A percentile compares a stretch with the other conserved stretches of the same genome.
phyloP scores from a whole-genome alignment of 2,797 vertebrate genomes.

The Typhlichthys subterraneus region DNA sequence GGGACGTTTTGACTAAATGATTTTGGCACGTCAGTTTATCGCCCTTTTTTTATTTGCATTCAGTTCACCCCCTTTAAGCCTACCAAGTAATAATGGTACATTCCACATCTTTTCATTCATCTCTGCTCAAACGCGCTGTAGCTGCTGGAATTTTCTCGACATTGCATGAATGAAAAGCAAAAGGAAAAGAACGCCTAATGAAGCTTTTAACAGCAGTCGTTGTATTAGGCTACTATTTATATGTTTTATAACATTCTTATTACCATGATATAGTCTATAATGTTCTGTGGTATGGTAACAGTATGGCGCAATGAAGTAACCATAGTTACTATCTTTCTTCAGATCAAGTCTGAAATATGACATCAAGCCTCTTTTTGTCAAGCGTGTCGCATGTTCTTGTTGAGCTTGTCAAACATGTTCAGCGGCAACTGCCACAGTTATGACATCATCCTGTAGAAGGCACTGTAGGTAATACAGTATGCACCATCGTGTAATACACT shows the following conservation, averaged over 20 bases:
- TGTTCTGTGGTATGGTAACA: neutral
- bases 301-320: slow-evolving; percentile 22
- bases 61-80: neutral
- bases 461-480: slow-evolving; percentile 5
- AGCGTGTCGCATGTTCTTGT: slow-evolving; percentile 59
- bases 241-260: neutral
- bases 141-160: slow-evolving; percentile 63
- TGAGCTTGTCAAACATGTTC: slow-evolving; percentile 67
- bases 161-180: slow-evolving; percentile 59
- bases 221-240: neutral
- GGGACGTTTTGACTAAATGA: neutral
- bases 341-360: slow-evolving; percentile 24
- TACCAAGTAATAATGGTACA: slow-evolving; percentile 47
- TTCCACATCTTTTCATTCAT: slow-evolving; percentile 72
- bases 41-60: fast-evolving
- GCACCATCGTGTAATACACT: slow-evolving; percentile 32
- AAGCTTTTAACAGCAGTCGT: neutral
- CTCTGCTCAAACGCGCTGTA: slow-evolving; percentile 44
- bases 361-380: slow-evolving; percentile 34
- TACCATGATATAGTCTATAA: neutral
- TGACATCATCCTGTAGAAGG: slow-evolving; percentile 34
- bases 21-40: neutral
- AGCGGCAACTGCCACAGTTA: slow-evolving; percentile 34
- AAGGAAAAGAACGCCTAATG: slow-evolving; percentile 26
- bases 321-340: slow-evolving; percentile 17